phyloP scores from a whole-genome alignment of 2,113 vertebrate genomes.

The Scortum barcoo region DNA sequence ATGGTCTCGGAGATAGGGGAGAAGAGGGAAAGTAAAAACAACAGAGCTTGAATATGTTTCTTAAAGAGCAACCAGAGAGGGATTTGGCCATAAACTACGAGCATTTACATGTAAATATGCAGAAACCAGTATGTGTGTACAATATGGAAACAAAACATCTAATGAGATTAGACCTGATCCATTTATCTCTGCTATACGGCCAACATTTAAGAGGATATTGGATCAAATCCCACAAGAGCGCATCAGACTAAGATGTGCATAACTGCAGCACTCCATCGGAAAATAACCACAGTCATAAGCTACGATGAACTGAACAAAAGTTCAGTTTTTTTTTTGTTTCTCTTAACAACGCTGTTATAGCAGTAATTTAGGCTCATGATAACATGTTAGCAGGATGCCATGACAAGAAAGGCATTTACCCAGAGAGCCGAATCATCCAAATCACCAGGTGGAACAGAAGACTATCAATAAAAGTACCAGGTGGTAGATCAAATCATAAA shows the following conservation, averaged over 20 bases:
- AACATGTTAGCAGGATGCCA: conserved; percentile 81
- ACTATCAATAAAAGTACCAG: conserved; percentile 87
- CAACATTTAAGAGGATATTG: conserved; percentile 79
- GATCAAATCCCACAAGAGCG: conserved; percentile 66
- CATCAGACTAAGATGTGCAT: conserved; percentile 57
- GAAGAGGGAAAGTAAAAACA: conserved; percentile 87
- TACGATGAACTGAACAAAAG: conserved; percentile 42
- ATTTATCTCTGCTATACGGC: conserved; percentile 80
- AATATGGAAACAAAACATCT: conserved; percentile 83
- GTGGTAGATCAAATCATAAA: conserved; percentile 87
- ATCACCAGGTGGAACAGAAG: conserved; percentile 84
- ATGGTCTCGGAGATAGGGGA: conserved; percentile 71
- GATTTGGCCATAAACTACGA: conserved; percentile 83
- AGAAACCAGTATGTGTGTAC: conserved; percentile 74
- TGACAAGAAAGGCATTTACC: conserved; percentile 81
- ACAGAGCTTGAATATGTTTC: conserved; percentile 84
- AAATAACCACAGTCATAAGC: conserved; percentile 45
- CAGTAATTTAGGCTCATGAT: conserved; percentile 75
- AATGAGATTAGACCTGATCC: conserved; percentile 84
- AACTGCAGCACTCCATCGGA: conserved; percentile 30
- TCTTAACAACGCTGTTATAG: conserved; percentile 63
- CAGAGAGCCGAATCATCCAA: conserved; percentile 80
- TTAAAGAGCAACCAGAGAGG: conserved; percentile 83
- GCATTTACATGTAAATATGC: conserved; percentile 84
- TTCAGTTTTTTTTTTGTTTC: conserved; percentile 58